Evolutionary conservation across 2,888 invertebrate species (phyloP).

Genomic region (Odontothrips loti): DNA sequence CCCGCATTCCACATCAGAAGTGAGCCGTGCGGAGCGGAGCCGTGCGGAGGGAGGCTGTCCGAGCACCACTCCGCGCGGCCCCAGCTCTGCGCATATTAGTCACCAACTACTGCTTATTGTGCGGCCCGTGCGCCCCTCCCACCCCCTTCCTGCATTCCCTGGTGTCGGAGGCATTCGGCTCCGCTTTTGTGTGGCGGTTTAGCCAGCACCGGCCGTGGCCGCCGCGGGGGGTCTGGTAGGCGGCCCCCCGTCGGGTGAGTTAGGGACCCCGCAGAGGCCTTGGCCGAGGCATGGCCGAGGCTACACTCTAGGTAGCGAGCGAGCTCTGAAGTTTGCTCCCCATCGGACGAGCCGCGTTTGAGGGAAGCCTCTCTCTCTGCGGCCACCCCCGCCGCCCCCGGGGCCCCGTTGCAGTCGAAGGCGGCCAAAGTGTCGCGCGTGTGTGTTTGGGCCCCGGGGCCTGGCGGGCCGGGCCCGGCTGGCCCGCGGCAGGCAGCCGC

Average conservation of each 20-base stretch:
- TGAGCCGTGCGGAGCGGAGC: neutral
- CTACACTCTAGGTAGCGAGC: no score
- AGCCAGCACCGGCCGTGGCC: no score
- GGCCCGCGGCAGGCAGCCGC: neutral
- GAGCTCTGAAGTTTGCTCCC: no score
- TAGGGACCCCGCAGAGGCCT: no score
- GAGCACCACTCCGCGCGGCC: neutral
- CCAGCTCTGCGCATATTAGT: conserved; percentile 5
- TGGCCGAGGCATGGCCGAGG: no score
- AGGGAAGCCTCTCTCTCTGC: no score
- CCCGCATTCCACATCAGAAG: neutral
- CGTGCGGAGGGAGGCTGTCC: no score
- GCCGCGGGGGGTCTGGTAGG: neutral
- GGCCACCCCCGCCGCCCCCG: no score
- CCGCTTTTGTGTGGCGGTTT: no score
- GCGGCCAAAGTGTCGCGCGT: neutral
- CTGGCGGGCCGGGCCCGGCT: neutral
- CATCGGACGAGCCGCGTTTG: no score
- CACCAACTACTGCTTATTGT: conserved; percentile 18
- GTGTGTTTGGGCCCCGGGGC: neutral
- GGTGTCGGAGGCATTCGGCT: no score
- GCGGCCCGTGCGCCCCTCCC: neutral
- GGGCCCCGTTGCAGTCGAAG: no score
- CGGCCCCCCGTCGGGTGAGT: neutral
- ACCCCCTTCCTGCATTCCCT: neutral